Base-by-base conservation (phyloP, 2,888 invertebrate genomes). In the Lobophora halterata region DNA sequence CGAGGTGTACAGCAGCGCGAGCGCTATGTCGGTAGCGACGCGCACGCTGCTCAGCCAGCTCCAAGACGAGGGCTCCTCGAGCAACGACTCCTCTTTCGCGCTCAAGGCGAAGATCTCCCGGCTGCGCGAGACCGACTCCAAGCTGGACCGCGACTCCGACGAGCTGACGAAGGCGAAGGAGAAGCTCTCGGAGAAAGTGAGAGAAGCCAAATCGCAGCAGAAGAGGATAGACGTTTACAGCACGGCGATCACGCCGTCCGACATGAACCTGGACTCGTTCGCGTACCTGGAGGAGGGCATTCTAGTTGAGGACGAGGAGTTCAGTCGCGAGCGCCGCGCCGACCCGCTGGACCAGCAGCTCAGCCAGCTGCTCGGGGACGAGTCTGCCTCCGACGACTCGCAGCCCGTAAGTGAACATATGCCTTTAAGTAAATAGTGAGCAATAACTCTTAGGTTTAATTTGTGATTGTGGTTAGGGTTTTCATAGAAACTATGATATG, bases 191-290 rank as follows among this genome's bases (percentile, higher is more conserved):
- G 77, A 86, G 58, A 87, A 86, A 47, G 85, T 86, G 14, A 76
- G 79, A 1, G 82, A 82, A 46, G 78, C 76, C 30, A 76, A 65
- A 38, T 82, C 83, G 35, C 79, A 74, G 46, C 82, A 75, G 62
- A 79, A 77, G 49, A 63, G 87, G 53, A 80, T 89, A 69, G 89
- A 90, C 58, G 76, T 89, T 14, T 90, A 89, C 61, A 89, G 87
- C 47, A 87, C 89, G 10, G 88, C 88, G 20, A 79, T 90, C 39
- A 82, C 81, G 24, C 75, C 88, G 20, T 72, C 88, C 1, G 88
- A 89, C 27, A 89, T 89, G 27, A 87, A 88, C 55, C 65, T 89
- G 49, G 88, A 89, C 48, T 81, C 87, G 59, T 88, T 88, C 61
- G 79, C 88, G 48, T 89, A 89, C 56, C 62, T 88, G 45, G 86